phyloP scores from a whole-genome alignment of 2,888 invertebrate species.

The Labia minor region DNA sequence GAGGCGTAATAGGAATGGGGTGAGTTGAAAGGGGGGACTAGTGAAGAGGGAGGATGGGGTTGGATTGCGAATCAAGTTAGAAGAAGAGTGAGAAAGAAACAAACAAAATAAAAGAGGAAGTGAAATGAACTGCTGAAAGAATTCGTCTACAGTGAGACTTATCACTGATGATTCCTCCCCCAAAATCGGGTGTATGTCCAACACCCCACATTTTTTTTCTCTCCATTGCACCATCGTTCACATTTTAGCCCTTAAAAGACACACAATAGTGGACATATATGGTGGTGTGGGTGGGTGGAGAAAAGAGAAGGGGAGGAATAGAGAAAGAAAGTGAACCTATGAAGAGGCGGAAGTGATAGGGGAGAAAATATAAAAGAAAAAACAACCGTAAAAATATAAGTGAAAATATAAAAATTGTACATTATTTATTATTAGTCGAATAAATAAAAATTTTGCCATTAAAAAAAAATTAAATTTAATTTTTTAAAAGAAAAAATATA shows the following conservation, averaged over 20 bases:
- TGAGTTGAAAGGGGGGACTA: no score
- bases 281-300: no score
- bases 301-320: not conserved
- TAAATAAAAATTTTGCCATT: no score
- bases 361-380: no score
- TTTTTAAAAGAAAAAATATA: no score
- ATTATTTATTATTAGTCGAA: no score
- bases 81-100: not conserved
- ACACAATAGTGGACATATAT: not conserved
- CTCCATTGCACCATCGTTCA: not conserved
- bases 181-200: not conserved
- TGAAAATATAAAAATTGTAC: no score
- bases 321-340: not conserved
- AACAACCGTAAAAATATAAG: no score
- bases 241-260: no score
- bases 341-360: no score
- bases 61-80: not conserved
- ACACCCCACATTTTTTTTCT: not conserved
- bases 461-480: no score
- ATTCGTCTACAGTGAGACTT: not conserved
- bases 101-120: not conserved
- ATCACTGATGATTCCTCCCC: not conserved
- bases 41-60: not conserved
- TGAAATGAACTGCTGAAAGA: not conserved
- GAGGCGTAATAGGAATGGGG: not conserved